Evolutionary conservation across 2,797 vertebrate genomes (phyloP).

Genomic region (Enteromius afrohamiltoni): DNA sequence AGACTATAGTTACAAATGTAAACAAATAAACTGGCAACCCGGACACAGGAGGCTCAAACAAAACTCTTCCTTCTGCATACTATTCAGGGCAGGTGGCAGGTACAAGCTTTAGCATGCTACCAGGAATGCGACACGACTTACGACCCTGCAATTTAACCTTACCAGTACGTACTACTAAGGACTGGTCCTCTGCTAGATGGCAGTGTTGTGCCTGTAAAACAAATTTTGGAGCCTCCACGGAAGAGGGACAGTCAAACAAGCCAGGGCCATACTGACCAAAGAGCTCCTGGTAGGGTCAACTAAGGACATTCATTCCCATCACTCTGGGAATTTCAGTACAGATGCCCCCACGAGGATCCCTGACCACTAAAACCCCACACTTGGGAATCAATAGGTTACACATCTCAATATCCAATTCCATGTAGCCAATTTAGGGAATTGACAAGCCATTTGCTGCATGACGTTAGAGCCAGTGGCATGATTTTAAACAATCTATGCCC

Average conservation of each 20-base stretch:
- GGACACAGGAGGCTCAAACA: constrained; percentile 21
- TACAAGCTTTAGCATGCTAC: neutral
- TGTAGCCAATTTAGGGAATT: neutral
- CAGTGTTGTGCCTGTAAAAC: neutral
- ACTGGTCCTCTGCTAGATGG: neutral
- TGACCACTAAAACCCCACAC: constrained; percentile 35
- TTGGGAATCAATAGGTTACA: neutral
- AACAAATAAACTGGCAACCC: constrained; percentile 4
- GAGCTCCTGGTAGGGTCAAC: neutral
- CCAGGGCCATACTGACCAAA: constrained; percentile 19
- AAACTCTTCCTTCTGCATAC: neutral
- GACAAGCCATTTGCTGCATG: neutral
- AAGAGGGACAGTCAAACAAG: neutral
- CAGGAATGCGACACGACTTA: neutral
- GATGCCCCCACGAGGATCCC: neutral
- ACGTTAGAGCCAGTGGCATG: neutral
- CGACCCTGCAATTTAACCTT: neutral
- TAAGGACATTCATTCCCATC: neutral
- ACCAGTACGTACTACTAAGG: neutral
- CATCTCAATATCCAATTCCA: neutral
- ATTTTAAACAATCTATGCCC: neutral
- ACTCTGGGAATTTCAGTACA: neutral
- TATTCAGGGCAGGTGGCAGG: neutral
- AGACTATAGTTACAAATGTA: no score
- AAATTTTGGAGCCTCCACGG: no score